phyloP scores from a whole-genome alignment of 2,888 invertebrate species.

The Crematogaster levior region DNA sequence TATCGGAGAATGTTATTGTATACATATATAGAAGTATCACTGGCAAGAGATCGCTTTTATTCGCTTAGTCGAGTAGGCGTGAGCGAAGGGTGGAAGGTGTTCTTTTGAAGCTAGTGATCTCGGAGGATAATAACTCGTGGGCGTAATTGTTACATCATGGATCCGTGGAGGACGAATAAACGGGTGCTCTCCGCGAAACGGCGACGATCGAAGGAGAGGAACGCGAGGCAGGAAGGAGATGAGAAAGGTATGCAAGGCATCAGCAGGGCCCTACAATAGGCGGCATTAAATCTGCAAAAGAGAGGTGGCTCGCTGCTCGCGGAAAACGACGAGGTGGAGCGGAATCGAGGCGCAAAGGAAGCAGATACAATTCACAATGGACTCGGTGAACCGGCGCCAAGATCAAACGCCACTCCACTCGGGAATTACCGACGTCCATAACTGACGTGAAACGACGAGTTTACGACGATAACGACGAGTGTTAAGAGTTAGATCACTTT shows the following conservation, averaged over 20 bases:
- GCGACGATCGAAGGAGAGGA: conserved; percentile 41
- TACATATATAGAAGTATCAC: background rate
- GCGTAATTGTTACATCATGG: conserved; percentile 81
- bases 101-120: conserved; percentile 63
- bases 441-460: conserved; percentile 73
- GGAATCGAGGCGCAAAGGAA: conserved; percentile 78
- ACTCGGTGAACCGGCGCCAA: conserved; percentile 83
- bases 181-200: conserved; percentile 56
- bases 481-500: conserved; percentile 70
- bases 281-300: conserved; percentile 83
- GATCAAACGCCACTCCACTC: conserved; percentile 82
- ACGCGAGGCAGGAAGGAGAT: conserved; percentile 67
- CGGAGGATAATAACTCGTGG: conserved; percentile 75
- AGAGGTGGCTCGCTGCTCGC: conserved; percentile 71
- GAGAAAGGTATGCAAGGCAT: conserved; percentile 78
- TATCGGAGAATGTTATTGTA: background rate
- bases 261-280: conserved; percentile 77
- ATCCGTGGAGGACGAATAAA: conserved; percentile 65
- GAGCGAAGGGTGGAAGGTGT: conserved; percentile 27
- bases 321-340: conserved; percentile 56
- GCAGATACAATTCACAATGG: conserved; percentile 84
- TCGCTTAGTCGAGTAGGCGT: conserved; percentile 7
- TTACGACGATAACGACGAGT: conserved; percentile 59
- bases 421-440: conserved; percentile 78
- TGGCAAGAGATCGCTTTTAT: conserved; percentile 56